Evolutionary conservation across 2,888 invertebrate genomes (phyloP).

Genomic region (Amiota mariae): DNA sequence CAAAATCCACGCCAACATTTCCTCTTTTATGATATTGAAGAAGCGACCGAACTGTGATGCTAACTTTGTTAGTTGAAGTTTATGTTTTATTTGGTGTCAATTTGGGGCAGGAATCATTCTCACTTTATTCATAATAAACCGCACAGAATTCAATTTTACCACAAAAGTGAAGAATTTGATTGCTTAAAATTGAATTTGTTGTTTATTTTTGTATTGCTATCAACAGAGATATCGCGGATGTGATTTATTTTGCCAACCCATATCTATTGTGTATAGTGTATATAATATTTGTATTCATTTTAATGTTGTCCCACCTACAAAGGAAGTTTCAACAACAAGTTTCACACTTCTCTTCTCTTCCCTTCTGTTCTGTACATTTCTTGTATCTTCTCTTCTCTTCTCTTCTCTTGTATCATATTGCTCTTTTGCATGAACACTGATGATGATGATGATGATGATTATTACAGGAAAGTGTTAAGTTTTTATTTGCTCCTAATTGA

Average conservation of each 20-base stretch:
- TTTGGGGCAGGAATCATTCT: conserved; percentile 56
- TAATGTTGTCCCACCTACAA: too few relatives aligned
- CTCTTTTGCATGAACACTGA: too few relatives aligned
- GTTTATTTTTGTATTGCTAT: background rate
- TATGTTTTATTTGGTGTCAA: conserved; percentile 60
- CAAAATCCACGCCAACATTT: conserved; percentile 60
- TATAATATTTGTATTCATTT: too few relatives aligned
- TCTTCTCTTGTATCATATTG: too few relatives aligned
- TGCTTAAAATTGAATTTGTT: conserved; percentile 55
- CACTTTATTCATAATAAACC: conserved; percentile 52
- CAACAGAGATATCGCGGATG: background rate
- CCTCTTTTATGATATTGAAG: conserved; percentile 44
- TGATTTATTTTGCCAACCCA: conserved; percentile 8
- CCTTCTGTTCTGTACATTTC: too few relatives aligned
- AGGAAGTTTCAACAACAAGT: too few relatives aligned
- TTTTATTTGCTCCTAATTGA: background rate
- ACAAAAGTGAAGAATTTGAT: conserved; percentile 50
- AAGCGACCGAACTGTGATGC: conserved; percentile 56
- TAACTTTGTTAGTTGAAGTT: conserved; percentile 59
- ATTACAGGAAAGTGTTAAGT: background rate
- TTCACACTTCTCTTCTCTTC: too few relatives aligned
- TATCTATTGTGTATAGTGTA: too few relatives aligned
- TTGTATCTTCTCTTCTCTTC: too few relatives aligned
- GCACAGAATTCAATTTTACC: conserved; percentile 55
- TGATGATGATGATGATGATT: conserved; percentile 9